Percentiles rank a stretch among this genome's conserved stretches.
phyloP scores from a whole-genome alignment of 2,888 invertebrate genomes.

The Chironomus riparius region DNA sequence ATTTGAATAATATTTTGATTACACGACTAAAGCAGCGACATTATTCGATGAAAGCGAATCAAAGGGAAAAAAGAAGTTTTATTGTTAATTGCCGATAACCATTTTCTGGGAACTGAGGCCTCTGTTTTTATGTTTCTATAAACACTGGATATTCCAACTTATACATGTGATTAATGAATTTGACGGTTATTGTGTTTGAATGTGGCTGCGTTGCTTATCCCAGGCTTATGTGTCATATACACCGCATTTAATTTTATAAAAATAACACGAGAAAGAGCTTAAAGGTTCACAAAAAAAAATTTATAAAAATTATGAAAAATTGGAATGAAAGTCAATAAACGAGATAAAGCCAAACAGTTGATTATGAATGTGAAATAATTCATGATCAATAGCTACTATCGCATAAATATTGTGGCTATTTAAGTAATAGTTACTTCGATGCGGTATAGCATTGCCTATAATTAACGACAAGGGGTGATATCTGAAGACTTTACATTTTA shows the following conservation, averaged over 20 bases:
- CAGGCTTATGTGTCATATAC: too few relatives aligned
- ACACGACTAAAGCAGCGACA: background rate
- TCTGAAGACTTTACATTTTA: too few relatives aligned
- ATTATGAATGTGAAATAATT: background rate
- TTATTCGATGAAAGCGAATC: background rate
- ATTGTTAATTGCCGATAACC: background rate
- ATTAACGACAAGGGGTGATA: background rate
- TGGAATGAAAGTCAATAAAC: background rate
- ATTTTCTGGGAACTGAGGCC: too few relatives aligned
- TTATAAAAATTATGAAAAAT: background rate
- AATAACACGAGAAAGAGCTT: too few relatives aligned
- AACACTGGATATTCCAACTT: background rate
- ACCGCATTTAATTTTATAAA: too few relatives aligned
- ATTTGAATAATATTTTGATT: slow-evolving; percentile 25
- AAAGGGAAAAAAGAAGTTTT: background rate
- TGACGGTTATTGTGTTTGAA: background rate
- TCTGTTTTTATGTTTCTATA: too few relatives aligned
- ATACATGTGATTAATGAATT: background rate
- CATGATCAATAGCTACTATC: background rate
- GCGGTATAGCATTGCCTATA: background rate
- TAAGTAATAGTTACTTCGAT: background rate
- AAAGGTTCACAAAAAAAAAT: background rate
- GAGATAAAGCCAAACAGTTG: background rate
- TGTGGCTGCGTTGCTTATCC: too few relatives aligned
- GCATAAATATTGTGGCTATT: slow-evolving; percentile 16